Evolutionary conservation across 2,888 invertebrate species (phyloP).

Genomic region (Coenonympha arcania): DNA sequence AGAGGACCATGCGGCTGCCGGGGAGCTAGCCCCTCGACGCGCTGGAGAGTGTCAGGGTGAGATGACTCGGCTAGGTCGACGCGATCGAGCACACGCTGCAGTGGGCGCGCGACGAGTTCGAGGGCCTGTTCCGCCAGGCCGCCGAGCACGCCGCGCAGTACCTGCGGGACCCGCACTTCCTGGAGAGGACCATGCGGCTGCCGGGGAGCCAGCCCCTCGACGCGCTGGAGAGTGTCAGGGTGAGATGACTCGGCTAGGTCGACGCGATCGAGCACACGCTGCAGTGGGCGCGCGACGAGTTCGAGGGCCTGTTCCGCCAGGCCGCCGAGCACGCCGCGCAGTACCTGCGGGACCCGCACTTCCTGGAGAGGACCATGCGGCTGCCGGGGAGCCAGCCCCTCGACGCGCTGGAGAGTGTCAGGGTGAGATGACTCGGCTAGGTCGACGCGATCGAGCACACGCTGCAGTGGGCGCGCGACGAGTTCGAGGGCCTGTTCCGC

Average conservation of each 20-base stretch:
- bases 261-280: constrained; percentile 97
- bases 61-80: no score
- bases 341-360: constrained; percentile 85
- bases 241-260: no score
- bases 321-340: constrained; percentile 91
- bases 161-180: constrained; percentile 85
- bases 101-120: constrained; percentile 94
- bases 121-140: constrained; percentile 88
- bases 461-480: constrained; percentile 91
- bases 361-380: constrained; percentile 87
- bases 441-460: constrained; percentile 98
- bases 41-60: constrained; percentile 85
- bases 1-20: constrained; percentile 87
- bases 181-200: constrained; percentile 87
- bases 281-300: constrained; percentile 93
- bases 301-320: constrained; percentile 92
- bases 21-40: constrained; percentile 92
- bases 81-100: constrained; percentile 97
- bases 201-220: constrained; percentile 93
- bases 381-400: constrained; percentile 93
- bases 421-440: constrained; percentile 72
- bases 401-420: constrained; percentile 88
- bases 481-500: constrained; percentile 91
- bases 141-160: constrained; percentile 92
- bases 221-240: constrained; percentile 87